Base-by-base conservation (phyloP, 2,888 invertebrate genomes). In the Hecatera dysodea region DNA sequence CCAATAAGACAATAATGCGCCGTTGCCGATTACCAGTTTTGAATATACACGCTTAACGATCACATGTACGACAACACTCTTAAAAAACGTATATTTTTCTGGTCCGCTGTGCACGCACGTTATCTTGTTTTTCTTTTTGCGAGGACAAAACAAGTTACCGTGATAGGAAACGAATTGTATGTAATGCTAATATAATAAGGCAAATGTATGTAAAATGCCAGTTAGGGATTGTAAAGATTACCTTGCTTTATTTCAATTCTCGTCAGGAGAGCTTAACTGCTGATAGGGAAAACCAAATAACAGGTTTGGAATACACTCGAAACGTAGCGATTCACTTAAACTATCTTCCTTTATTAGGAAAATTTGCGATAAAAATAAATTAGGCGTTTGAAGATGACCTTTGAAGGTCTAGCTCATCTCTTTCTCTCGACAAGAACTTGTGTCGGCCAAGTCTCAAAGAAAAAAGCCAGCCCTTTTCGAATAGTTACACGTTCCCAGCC, bases 1-100 rank as follows among this genome's bases (percentile, higher is more conserved):
- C 84, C 87, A 90, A 91, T 88, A 91, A 91, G 87, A 91, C 89
- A 88, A 89, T 85, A 77, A 75, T 70, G 80, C 84, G 79, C 75
- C 79, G 81, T 82, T 86, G 77, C 67, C 86, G 84, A 85, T 87
- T 87, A 90, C 88, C 85, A 68, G 88, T 86, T 80, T 67, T 74
- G 61, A 65, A 74, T 75, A 75, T 67, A 78, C 71, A 80, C 67
- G 76, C 74, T 77, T 82, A 82, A 81, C 71, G 75, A 81, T 83
- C 80, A 82, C 66, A 79, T 71, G 52, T 46, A 75, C 53, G 27
- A 68, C 48, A 59, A 65, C 48, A 82, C 64, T 67, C 44, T 46
- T 72, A 64, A 79, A 84, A 77, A 65, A 75, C 52, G 64, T 39
- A 57, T 62, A 71, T 66, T 70, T 75, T 84, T 76, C 79, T 74